phyloP scores from a whole-genome alignment of 2,113 vertebrate genomes.

The Circaetus gallicus region DNA sequence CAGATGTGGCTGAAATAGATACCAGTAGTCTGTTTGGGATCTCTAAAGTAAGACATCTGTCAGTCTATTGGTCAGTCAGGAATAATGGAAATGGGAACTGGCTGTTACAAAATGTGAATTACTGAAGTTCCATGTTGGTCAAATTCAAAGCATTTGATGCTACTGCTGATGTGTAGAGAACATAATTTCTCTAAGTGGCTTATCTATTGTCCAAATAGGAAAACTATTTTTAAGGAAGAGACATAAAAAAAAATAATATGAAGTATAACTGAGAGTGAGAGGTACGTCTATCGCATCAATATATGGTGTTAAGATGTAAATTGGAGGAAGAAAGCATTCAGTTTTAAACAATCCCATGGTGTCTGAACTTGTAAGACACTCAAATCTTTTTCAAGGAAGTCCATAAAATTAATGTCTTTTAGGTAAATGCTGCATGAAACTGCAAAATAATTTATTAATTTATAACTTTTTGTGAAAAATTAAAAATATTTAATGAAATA shows the following conservation, averaged over 20 bases:
- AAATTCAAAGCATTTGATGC: slow-evolving; percentile 37
- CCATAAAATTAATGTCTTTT: neutral
- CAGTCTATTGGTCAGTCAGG: slow-evolving; percentile 73
- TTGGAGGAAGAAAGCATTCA: neutral
- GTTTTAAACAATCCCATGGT: neutral
- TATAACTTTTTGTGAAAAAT: neutral
- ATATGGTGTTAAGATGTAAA: neutral
- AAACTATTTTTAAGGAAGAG: neutral
- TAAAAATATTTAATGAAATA: neutral
- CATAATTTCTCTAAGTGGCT: neutral
- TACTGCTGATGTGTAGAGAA: neutral
- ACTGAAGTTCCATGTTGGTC: slow-evolving; percentile 33
- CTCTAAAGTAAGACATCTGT: slow-evolving; percentile 88
- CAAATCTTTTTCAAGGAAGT: neutral
- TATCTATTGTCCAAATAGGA: neutral
- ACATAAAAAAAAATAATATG: neutral
- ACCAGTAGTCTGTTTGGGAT: slow-evolving; percentile 81
- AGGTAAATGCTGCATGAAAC: neutral
- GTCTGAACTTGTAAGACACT: neutral
- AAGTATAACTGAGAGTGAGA: neutral
- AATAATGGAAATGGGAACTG: slow-evolving; percentile 73
- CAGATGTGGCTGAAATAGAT: slow-evolving; percentile 89
- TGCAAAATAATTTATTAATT: neutral
- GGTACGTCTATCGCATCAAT: neutral
- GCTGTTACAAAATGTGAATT: slow-evolving; percentile 52